Conservation (phyloP, 2,797 vertebrate genomes). For the Scyliorhinus canicula region DNA sequence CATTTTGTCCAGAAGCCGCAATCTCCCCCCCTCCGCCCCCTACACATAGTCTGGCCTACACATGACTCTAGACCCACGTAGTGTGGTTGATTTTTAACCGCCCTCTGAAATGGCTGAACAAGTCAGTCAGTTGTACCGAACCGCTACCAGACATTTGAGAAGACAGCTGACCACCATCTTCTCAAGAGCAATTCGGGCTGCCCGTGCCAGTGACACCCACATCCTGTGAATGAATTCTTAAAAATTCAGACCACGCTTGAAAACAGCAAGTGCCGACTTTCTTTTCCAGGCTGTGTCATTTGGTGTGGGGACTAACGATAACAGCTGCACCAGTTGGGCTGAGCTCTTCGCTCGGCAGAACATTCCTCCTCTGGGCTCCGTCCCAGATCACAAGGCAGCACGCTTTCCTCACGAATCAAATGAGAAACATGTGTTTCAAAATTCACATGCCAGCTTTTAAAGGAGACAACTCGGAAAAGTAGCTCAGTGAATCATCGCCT, state of each 20-base stretch:
- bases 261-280: background rate
- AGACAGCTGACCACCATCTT: no score
- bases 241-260: background rate
- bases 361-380: background rate
- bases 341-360: background rate
- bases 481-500: background rate
- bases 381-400: background rate
- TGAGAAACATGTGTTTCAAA: slow-evolving; percentile 28
- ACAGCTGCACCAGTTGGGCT: slow-evolving; percentile 10
- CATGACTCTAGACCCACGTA: no score
- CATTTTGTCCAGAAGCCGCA: no score
- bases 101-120: no score
- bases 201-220: no score
- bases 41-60: no score
- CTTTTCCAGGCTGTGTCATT: slow-evolving; percentile 1
- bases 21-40: no score
- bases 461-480: background rate
- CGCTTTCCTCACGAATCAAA: background rate
- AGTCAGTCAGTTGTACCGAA: no score
- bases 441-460: background rate
- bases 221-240: no score
- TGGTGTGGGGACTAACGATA: background rate
- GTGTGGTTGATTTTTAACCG: no score
- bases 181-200: no score
- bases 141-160: no score